Conservation (phyloP, 2,888 invertebrate genomes). For the Pyrocoelia pectoralis region DNA sequence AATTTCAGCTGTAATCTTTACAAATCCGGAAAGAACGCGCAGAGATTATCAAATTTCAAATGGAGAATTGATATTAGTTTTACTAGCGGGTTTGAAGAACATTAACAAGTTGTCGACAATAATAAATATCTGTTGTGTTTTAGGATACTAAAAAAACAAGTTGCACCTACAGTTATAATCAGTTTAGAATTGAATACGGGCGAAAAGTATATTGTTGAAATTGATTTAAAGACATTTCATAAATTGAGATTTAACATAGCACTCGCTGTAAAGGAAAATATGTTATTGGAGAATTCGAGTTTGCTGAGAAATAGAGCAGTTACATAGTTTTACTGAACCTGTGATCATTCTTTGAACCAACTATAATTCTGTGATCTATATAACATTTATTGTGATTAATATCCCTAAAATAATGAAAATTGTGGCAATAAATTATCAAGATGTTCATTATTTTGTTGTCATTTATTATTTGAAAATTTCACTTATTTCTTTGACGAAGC, state of each 20-base stretch:
- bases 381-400: too few relatives aligned
- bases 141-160: conserved; percentile 48
- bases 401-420: too few relatives aligned
- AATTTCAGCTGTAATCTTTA: conserved; percentile 13
- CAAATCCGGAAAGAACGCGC: conserved; percentile 13
- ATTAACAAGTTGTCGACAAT: background rate
- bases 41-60: conserved; percentile 39
- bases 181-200: conserved; percentile 48
- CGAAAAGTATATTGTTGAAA: conserved; percentile 47
- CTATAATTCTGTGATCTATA: background rate
- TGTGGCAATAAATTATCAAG: too few relatives aligned
- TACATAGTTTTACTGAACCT: conserved; percentile 13
- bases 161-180: conserved; percentile 50
- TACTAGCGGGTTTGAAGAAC: conserved; percentile 46
- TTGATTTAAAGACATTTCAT: conserved; percentile 51
- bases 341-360: too few relatives aligned
- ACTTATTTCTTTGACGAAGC: too few relatives aligned
- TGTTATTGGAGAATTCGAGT: conserved; percentile 34
- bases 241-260: conserved; percentile 54
- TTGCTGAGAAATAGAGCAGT: conserved; percentile 31
- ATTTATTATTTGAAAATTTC: too few relatives aligned
- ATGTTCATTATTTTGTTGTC: too few relatives aligned
- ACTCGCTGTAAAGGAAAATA: conserved; percentile 51
- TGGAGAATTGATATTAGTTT: conserved; percentile 56
- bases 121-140: conserved; percentile 32